Evolutionary conservation across 2,797 vertebrate species (phyloP).

Genomic region (Lepilemur ruficaudatus): DNA sequence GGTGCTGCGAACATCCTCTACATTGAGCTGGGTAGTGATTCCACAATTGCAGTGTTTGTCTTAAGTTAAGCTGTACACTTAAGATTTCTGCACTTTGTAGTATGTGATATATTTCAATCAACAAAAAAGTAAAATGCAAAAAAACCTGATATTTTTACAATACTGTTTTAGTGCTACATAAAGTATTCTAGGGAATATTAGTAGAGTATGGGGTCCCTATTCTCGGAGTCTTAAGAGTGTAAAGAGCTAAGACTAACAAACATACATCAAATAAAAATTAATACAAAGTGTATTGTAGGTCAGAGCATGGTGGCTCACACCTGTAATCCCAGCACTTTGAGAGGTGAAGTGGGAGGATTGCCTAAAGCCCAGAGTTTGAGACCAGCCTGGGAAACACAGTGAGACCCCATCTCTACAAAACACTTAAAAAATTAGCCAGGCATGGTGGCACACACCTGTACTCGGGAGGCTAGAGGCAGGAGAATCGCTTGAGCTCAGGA

Average conservation of each 20-base stretch:
- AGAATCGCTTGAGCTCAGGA: not conserved
- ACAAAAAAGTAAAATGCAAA: not conserved
- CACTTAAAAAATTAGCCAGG: not conserved
- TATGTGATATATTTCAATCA: not conserved
- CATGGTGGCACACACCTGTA: not conserved
- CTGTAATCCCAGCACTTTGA: not conserved
- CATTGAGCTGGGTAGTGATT: not conserved
- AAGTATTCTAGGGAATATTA: not conserved
- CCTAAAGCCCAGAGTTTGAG: not conserved
- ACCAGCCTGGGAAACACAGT: not conserved
- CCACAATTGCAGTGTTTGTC: not conserved
- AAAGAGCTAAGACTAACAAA: not conserved
- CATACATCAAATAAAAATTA: not conserved
- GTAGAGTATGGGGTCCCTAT: not conserved
- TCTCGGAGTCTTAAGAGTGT: not conserved
- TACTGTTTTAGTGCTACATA: not conserved
- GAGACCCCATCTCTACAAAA: not conserved
- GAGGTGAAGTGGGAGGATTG: not conserved
- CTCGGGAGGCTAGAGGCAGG: not conserved
- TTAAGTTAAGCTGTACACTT: not conserved
- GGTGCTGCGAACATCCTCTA: not conserved
- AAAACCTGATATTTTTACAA: not conserved
- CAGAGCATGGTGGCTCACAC: not conserved
- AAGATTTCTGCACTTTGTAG: not conserved
- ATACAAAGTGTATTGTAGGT: not conserved